phyloP scores from a whole-genome alignment of 2,113 vertebrate genomes.

The Lichenostomus cassidix region DNA sequence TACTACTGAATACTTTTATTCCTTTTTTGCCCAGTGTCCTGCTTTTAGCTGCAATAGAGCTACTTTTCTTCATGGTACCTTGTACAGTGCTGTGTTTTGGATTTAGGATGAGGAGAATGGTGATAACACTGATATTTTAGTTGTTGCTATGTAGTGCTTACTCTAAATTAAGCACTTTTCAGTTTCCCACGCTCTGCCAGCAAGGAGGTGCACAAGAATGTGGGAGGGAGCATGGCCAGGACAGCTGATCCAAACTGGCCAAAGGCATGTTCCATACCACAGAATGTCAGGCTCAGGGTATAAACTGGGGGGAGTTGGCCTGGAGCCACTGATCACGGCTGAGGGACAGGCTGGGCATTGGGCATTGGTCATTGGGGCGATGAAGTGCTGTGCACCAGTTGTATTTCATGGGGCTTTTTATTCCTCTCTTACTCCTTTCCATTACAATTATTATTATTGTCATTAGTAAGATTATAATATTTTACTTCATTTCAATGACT shows the following conservation, averaged over 20 bases:
- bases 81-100: background rate
- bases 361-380: rapidly evolving
- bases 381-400: background rate
- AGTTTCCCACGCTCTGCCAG: background rate
- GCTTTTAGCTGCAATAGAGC: background rate
- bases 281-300: background rate
- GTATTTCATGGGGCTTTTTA: background rate
- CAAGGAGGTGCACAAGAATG: rapidly evolving
- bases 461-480: background rate
- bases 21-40: background rate
- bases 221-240: background rate
- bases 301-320: background rate
- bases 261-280: background rate
- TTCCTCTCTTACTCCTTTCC: background rate
- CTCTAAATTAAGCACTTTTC: background rate
- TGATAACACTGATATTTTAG: background rate
- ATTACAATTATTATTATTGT: background rate
- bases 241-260: background rate
- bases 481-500: background rate
- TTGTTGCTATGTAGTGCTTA: background rate
- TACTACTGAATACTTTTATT: background rate
- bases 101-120: background rate
- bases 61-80: background rate
- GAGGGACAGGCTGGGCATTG: background rate
- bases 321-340: background rate